Conservation (phyloP, 2,113 vertebrate species). For the Coryphaenoides rupestris region DNA sequence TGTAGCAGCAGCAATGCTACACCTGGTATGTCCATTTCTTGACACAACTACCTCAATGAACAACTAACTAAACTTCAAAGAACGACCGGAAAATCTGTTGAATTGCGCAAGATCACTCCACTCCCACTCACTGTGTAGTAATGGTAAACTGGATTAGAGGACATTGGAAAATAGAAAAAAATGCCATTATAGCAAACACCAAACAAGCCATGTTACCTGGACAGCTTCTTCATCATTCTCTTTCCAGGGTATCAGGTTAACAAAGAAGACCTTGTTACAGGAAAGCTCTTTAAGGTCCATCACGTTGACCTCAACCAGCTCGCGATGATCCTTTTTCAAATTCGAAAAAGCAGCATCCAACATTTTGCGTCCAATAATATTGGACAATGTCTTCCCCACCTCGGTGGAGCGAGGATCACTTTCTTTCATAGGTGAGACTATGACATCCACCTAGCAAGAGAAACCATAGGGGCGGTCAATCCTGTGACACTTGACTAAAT, state of each 20-base stretch:
- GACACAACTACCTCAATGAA: too few species aligned
- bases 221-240: constrained; percentile 29
- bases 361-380: constrained; percentile 19
- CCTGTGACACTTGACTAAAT: background rate
- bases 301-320: constrained; percentile 41
- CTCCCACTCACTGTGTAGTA: too few species aligned
- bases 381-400: constrained; percentile 31
- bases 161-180: too few species aligned
- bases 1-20: too few species aligned
- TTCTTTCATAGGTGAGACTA: constrained; percentile 54
- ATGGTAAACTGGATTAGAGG: too few species aligned
- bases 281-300: constrained; percentile 13
- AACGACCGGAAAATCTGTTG: too few species aligned
- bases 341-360: constrained; percentile 32
- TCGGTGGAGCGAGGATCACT: constrained; percentile 36
- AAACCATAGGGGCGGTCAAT: background rate
- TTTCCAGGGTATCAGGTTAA: constrained; percentile 48
- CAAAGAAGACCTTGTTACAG: constrained; percentile 45
- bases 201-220: constrained; percentile 35
- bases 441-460: constrained; percentile 44
- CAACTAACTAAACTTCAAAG: too few species aligned
- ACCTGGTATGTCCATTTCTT: too few species aligned
- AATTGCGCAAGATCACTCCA: too few species aligned
- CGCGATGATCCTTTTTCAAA: background rate
- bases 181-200: too few species aligned